phyloP scores from a whole-genome alignment of 1,140 invertebrate species.

The Temnothorax nylanderi region DNA sequence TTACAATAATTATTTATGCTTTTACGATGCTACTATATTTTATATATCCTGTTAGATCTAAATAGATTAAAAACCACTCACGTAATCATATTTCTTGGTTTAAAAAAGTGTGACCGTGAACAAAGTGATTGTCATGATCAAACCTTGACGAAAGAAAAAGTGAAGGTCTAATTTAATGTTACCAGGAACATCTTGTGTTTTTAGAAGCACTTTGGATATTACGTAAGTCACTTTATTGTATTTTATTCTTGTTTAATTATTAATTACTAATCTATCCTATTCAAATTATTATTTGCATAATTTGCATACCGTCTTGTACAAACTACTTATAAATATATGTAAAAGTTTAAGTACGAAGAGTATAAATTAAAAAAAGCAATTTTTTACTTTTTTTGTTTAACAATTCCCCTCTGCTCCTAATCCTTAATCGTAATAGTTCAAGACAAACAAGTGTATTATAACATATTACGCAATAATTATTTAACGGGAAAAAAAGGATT shows the following conservation, averaged over 20 bases:
- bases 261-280: not conserved
- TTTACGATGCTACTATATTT: not conserved
- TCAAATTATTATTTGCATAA: not conserved
- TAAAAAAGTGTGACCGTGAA: not conserved
- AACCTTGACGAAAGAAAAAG: not conserved
- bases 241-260: not conserved
- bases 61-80: not conserved
- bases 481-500: not conserved
- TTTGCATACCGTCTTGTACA: not conserved
- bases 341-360: not conserved
- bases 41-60: not conserved
- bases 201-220: not conserved
- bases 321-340: not conserved
- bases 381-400: not conserved
- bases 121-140: constrained; percentile 1
- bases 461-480: not conserved
- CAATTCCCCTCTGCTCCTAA: not conserved
- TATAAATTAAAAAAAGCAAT: not conserved
- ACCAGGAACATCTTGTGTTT: not conserved
- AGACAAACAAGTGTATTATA: not conserved
- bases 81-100: not conserved
- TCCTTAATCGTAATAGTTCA: not conserved
- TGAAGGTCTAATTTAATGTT: not conserved
- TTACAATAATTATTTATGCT: not conserved
- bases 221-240: not conserved